phyloP scores from a whole-genome alignment of 1,140 invertebrate species.

The Drosophila fuyamai region DNA sequence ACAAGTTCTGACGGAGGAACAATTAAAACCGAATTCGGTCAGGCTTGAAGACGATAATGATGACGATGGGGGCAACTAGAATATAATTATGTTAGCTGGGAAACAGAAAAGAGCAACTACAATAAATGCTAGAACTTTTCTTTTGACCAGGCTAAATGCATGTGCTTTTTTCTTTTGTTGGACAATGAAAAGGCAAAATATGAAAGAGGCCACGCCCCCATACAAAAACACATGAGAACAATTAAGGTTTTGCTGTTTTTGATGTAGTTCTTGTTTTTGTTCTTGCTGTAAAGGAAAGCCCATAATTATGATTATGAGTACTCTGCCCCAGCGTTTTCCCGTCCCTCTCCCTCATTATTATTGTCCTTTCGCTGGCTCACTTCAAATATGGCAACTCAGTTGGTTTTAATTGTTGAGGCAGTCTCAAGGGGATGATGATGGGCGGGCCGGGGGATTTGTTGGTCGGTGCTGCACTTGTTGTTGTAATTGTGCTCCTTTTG shows the following conservation, averaged over 20 bases:
- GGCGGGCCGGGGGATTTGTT: background rate
- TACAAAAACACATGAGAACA: constrained; percentile 53
- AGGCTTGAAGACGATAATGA: constrained; percentile 55
- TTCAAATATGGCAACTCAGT: constrained; percentile 78
- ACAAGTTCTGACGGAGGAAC: constrained; percentile 66
- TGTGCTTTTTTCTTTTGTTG: constrained; percentile 48
- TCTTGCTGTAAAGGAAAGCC: constrained; percentile 49
- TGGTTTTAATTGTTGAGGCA: constrained; percentile 71
- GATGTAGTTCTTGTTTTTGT: constrained; percentile 10
- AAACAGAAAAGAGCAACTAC: constrained; percentile 12
- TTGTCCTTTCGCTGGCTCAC: constrained; percentile 58
- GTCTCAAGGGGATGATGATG: constrained; percentile 18
- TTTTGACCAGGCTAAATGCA: constrained; percentile 69
- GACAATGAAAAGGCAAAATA: constrained; percentile 72
- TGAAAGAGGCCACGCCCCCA: constrained; percentile 48
- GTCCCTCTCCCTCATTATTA: constrained; percentile 28
- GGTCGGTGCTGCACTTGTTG: constrained; percentile 35
- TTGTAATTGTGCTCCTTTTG: constrained; percentile 69
- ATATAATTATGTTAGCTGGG: constrained; percentile 47
- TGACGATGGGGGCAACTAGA: constrained; percentile 20
- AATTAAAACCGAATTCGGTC: constrained; percentile 57
- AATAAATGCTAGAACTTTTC: constrained; percentile 42
- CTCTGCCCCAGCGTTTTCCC: constrained; percentile 6
- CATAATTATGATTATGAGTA: constrained; percentile 77
- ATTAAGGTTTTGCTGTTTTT: constrained; percentile 55